Base-by-base conservation (phyloP, 2,888 invertebrate species). In the Iphiclides podalirius region DNA sequence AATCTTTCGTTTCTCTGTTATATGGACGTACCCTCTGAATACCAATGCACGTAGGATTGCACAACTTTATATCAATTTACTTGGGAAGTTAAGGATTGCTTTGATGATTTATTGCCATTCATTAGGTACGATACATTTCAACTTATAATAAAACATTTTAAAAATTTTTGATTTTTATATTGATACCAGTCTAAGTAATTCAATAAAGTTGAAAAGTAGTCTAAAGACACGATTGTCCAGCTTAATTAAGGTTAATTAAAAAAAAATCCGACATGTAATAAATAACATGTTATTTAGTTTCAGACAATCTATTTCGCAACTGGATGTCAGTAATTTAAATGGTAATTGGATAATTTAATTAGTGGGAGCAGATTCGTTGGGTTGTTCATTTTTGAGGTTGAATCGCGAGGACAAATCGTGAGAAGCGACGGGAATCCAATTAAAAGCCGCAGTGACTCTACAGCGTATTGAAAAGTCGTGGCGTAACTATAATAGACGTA, bases 41-140 rank as follows among this genome's bases (percentile, higher is more conserved):
- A 82, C 80, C 75, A 81, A 82, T 82, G 80, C 76, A 76, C 67
- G 72, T 70, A 72, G 72, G 72, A 80, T 79, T 82, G 82, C 75
- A 81, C 77, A 84, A 84, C 76, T 85, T 86, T 80, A 79, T 85
- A 84, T 85, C 84, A 86, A 86, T 84, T 85, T 82, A 81, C 78
- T 82, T 73, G 69, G 78, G 69, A 75, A 82, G 75, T 80, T 80
- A 64, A 65, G 67, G 71, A 76, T 75, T 68, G 70, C 69, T 70
- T 62, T 58, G 59, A 64, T 76, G 82, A 84, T 83, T 83, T 85
- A 83, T 84, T 79, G 72, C 73, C 82, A 79, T 79, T 83, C 74
- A 81, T 80, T 78, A 75, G 69, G 54, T 47, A 52, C 57, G 60
- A 58, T 65, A 67, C 52, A 47, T 57, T 55, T 49, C 6, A 37